Conservation (phyloP, 2,888 invertebrate genomes). For the Oscheius sp. region DNA sequence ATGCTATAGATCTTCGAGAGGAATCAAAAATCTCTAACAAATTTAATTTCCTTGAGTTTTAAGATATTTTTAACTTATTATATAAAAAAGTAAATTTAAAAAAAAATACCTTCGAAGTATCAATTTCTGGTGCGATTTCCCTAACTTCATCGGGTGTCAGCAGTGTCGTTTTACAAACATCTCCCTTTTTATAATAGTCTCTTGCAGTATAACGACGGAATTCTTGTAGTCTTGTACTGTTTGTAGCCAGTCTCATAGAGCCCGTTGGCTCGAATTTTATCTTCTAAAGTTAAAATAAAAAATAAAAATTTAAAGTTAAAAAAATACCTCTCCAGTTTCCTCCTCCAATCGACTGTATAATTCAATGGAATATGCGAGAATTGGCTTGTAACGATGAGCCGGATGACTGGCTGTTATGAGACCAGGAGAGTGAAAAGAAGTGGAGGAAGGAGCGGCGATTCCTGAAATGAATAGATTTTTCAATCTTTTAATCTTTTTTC, state of each 20-base stretch:
- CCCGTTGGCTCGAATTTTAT: conserved; percentile 72
- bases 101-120: conserved; percentile 69
- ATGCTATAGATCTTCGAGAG: too few species aligned
- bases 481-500: not conserved
- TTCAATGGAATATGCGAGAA: conserved; percentile 71
- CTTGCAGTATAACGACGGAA: conserved; percentile 72
- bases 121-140: conserved; percentile 71
- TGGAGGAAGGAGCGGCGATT: conserved; percentile 50
- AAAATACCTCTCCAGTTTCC: conserved; percentile 72
- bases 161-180: conserved; percentile 56
- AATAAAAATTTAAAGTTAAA: not conserved
- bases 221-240: conserved; percentile 71
- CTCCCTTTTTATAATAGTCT: conserved; percentile 70
- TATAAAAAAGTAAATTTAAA: too few species aligned
- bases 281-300: conserved; percentile 55
- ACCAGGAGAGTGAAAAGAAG: conserved; percentile 60
- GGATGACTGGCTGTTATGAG: conserved; percentile 72
- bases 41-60: too few species aligned
- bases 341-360: conserved; percentile 71
- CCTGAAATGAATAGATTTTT: conserved; percentile 36
- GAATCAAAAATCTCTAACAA: too few species aligned
- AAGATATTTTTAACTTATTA: too few species aligned
- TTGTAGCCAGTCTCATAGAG: conserved; percentile 72
- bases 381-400: conserved; percentile 72
- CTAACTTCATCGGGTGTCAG: conserved; percentile 70